A percentile compares a stretch with the other conserved stretches of the same genome.
Conservation (phyloP, 2,888 invertebrate genomes). For the Eupeodes luniger region DNA sequence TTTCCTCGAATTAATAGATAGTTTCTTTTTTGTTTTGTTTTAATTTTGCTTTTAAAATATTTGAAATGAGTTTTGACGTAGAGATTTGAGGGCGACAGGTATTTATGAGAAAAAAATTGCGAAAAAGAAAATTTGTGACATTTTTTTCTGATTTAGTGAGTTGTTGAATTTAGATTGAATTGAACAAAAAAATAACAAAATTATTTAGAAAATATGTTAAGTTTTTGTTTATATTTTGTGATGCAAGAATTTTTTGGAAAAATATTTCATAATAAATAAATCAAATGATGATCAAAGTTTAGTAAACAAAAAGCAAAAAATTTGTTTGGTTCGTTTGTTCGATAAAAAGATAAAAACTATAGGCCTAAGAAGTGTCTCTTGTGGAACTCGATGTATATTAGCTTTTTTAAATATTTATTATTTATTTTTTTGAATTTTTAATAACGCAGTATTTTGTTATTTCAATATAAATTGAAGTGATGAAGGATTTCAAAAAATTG, state of each 20-base stretch:
- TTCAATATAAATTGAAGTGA: too few relatives aligned
- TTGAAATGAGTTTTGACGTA: conserved; percentile 55
- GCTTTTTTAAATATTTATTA: too few relatives aligned
- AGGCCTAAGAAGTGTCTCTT: too few relatives aligned
- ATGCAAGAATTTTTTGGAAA: neutral
- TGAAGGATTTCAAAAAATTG: too few relatives aligned
- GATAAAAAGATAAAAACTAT: too few relatives aligned
- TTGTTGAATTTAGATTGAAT: neutral
- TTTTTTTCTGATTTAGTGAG: conserved; percentile 16
- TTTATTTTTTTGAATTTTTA: too few relatives aligned
- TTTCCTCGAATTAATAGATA: conserved; percentile 58
- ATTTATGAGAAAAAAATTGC: conserved; percentile 40
- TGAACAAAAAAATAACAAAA: neutral
- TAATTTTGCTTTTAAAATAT: conserved; percentile 25
- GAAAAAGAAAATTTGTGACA: conserved; percentile 9
- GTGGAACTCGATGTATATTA: too few relatives aligned
- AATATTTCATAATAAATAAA: neutral
- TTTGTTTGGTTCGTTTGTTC: too few relatives aligned
- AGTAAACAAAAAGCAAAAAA: too few relatives aligned
- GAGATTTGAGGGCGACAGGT: conserved; percentile 41
- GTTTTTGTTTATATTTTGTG: conserved; percentile 32
- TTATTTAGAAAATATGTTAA: neutral
- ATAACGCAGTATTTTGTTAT: too few relatives aligned
- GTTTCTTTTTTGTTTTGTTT: conserved; percentile 11
- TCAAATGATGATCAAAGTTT: too few relatives aligned